A percentile compares a stretch with the other conserved stretches of the same genome.
These are phyloP conservation scores for Eupithecia exiguata DNA, from an alignment of 2,888 invertebrate genomes.

Conservation along the genomic window DNA sequence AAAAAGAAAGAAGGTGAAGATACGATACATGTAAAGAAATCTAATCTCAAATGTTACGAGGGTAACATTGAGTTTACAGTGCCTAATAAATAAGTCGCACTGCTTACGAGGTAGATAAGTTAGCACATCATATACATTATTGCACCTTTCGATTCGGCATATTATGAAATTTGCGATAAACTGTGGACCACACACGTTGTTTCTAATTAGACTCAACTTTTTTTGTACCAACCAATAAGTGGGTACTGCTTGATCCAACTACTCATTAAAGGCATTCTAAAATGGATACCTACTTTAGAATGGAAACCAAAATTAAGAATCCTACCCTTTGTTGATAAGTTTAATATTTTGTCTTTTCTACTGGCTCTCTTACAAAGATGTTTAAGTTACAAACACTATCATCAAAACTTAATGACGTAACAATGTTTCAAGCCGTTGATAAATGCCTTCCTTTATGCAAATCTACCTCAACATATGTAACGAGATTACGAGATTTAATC, in stretches of 20 bases:
- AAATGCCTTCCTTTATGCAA: constrained; percentile 48
- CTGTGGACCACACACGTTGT: constrained; percentile 25
- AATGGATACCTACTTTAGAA: too few relatives aligned
- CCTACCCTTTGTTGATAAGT: not conserved
- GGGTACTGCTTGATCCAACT: not conserved
- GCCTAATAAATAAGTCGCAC: not conserved
- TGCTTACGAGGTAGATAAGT: constrained; percentile 7
- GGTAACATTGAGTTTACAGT: not conserved
- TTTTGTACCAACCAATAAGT: not conserved
- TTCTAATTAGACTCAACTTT: constrained; percentile 31
- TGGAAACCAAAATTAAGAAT: not conserved
- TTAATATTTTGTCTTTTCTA: not conserved
- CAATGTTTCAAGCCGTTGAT: constrained; percentile 24
- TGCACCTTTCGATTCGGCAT: constrained; percentile 40
- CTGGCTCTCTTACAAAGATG: not conserved
- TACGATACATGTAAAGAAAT: too few relatives aligned
- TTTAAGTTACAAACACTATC: not conserved
- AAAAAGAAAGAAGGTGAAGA: not conserved
- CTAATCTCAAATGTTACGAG: too few relatives aligned
- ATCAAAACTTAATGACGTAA: not conserved
- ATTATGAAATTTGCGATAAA: constrained; percentile 18
- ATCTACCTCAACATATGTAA: constrained; percentile 50
- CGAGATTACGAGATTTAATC: constrained; percentile 54
- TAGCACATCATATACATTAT: constrained; percentile 28
- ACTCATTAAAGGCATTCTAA: too few relatives aligned